Conservation (phyloP, 2,113 vertebrate genomes). For the Percina caprodes region DNA sequence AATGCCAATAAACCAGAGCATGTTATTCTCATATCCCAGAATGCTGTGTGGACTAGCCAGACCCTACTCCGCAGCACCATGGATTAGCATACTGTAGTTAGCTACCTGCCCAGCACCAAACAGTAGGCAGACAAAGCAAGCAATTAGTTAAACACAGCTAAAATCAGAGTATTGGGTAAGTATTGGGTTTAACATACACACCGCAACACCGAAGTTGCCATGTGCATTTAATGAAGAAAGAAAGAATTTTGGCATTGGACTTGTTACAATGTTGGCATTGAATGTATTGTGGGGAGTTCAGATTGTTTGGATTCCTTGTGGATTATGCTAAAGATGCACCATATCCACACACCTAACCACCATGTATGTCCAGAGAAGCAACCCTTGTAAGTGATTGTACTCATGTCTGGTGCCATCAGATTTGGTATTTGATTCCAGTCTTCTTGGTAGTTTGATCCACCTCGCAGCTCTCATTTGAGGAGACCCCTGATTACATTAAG, state of each 20-base stretch:
- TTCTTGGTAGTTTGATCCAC: neutral
- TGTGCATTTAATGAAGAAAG: neutral
- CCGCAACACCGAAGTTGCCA: neutral
- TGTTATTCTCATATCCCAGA: too few species aligned
- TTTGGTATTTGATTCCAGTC: neutral
- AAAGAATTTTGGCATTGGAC: neutral
- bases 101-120: neutral
- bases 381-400: neutral
- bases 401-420: neutral
- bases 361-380: neutral
- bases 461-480: neutral
- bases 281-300: neutral
- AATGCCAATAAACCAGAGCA: too few species aligned
- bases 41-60: too few species aligned
- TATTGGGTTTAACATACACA: neutral
- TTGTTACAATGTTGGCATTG: neutral
- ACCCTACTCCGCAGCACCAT: too few species aligned
- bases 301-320: neutral
- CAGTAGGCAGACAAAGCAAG: neutral
- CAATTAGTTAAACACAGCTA: too few species aligned
- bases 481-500: slow-evolving; percentile 48
- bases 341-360: neutral
- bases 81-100: neutral
- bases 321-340: neutral
- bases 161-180: neutral